phyloP scores from a whole-genome alignment of 2,797 vertebrate genomes.

The Tinamus major region DNA sequence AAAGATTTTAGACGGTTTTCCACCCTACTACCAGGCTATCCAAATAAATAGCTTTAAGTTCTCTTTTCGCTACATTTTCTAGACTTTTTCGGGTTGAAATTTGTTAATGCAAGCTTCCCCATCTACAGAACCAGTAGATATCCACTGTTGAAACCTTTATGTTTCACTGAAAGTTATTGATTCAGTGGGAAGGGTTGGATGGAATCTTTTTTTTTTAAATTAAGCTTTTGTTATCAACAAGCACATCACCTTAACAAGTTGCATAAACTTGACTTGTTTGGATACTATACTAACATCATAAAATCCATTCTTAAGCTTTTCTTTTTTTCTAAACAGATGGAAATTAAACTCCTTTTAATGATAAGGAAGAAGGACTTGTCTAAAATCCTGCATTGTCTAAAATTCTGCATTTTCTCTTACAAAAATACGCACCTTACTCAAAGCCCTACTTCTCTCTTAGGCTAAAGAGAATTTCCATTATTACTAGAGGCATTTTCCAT shows the following conservation, averaged over 20 bases:
- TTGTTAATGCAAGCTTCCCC: not conserved
- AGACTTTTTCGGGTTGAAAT: not conserved
- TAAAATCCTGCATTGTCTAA: not conserved
- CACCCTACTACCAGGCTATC: not conserved
- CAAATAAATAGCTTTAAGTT: not conserved
- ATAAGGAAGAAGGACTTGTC: not conserved
- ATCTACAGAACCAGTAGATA: not conserved
- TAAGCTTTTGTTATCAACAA: not conserved
- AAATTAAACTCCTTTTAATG: not conserved
- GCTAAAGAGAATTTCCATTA: not conserved
- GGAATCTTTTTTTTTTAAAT: not conserved
- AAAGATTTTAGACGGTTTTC: not conserved
- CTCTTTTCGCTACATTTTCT: not conserved
- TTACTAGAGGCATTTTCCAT: not conserved
- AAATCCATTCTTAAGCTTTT: not conserved
- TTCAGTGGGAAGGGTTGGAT: not conserved
- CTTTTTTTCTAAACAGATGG: not conserved
- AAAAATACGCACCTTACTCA: fast-evolving
- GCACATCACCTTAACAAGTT: not conserved
- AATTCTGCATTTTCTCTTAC: not conserved
- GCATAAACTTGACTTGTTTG: not conserved
- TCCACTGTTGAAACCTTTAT: not conserved
- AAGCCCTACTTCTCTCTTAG: not conserved
- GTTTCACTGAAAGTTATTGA: not conserved
- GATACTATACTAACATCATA: not conserved